phyloP scores from a whole-genome alignment of 2,888 invertebrate genomes.

The Isotomurus palustris region DNA sequence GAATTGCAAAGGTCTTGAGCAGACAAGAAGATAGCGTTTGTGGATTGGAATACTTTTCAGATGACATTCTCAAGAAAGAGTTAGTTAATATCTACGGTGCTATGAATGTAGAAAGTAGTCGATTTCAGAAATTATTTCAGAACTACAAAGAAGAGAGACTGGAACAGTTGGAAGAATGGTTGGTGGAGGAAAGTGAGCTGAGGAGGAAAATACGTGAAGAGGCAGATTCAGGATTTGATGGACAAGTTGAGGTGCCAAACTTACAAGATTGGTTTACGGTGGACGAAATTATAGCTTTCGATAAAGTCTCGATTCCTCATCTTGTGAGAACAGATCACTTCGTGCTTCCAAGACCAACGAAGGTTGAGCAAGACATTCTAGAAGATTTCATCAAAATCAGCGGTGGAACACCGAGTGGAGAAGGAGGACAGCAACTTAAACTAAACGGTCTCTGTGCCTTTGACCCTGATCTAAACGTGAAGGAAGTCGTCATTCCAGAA shows the following conservation, averaged over 20 bases:
- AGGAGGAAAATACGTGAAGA: neutral
- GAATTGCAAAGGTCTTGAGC: neutral
- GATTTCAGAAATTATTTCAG: conserved; percentile 10
- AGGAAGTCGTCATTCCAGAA: neutral
- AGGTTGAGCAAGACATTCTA: neutral
- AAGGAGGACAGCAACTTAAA: neutral
- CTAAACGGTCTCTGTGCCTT: neutral
- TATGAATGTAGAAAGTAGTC: conserved; percentile 8
- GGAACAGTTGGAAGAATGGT: conserved; percentile 15
- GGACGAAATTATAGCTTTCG: conserved; percentile 13
- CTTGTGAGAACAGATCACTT: conserved; percentile 4
- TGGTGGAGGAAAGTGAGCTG: neutral
- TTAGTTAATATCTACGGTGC: conserved; percentile 16
- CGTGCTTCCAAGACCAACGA: conserved; percentile 7
- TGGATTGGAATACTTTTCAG: conserved; percentile 12
- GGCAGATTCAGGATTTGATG: neutral
- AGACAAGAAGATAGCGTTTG: neutral
- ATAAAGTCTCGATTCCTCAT: neutral
- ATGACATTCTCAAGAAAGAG: conserved; percentile 11
- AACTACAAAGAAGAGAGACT: conserved; percentile 21
- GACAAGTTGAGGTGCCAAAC: neutral
- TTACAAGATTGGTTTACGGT: neutral
- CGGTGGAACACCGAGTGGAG: neutral
- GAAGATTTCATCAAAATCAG: too few relatives aligned
- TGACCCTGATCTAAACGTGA: conserved; percentile 1